phyloP scores from a whole-genome alignment of 2,888 invertebrate genomes.

The Drosophila acutilabella region DNA sequence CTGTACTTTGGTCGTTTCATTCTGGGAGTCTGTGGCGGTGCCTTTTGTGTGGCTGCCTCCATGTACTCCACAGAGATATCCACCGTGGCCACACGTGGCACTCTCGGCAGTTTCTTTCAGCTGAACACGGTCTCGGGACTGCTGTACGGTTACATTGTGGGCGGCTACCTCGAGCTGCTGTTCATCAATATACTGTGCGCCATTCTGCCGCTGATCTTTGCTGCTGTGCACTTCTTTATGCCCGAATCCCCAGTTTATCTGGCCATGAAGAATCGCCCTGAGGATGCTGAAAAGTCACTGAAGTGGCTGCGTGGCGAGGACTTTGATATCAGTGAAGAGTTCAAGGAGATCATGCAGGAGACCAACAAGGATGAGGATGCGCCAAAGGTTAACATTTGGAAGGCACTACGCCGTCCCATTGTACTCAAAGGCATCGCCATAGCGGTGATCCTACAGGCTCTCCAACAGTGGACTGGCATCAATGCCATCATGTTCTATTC shows the following conservation, averaged over 20 bases:
- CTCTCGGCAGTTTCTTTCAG: constrained; percentile 93
- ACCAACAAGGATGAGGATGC: constrained; percentile 53
- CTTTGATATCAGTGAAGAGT: constrained; percentile 87
- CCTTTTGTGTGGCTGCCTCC: constrained; percentile 92
- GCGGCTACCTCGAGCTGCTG: constrained; percentile 54
- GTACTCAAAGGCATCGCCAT: constrained; percentile 89
- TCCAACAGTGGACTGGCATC: constrained; percentile 93
- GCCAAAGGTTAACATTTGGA: constrained; percentile 86
- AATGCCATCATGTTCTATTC: constrained; percentile 93
- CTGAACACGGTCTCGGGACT: constrained; percentile 93
- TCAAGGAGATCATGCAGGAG: constrained; percentile 84
- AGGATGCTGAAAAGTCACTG: constrained; percentile 89
- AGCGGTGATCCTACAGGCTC: constrained; percentile 91
- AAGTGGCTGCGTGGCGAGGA: constrained; percentile 89
- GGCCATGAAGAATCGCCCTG: constrained; percentile 87
- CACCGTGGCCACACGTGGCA: constrained; percentile 91
- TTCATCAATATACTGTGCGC: constrained; percentile 69
- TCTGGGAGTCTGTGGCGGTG: constrained; percentile 86
- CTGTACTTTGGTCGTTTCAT: constrained; percentile 74
- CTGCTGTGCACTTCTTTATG: constrained; percentile 90
- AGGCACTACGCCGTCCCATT: constrained; percentile 86
- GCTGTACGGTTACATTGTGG: constrained; percentile 90
- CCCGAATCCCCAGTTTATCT: constrained; percentile 93
- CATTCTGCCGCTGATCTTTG: constrained; percentile 87
- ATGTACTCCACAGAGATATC: constrained; percentile 94